A percentile compares a stretch with the other conserved stretches of the same genome.
These are phyloP conservation scores for Hyposoter dolosus DNA, from an alignment of 2,888 invertebrate species.

Conservation along the genomic window DNA sequence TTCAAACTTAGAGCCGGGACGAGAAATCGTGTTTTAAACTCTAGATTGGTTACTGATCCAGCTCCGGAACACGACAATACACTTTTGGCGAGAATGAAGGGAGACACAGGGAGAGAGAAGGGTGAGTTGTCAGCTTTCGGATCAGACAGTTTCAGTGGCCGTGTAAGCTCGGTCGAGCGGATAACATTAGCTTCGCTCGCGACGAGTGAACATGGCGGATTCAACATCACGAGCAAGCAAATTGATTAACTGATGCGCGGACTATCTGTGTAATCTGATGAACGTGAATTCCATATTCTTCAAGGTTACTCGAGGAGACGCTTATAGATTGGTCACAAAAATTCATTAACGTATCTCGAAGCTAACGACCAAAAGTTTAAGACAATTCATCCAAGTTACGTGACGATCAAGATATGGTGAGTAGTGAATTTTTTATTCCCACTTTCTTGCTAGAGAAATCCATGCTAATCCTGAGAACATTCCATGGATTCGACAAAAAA, in stretches of 20 bases:
- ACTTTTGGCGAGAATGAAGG: slow-evolving; percentile 75
- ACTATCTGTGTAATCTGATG: neutral
- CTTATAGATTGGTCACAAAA: neutral
- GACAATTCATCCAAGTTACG: slow-evolving; percentile 37
- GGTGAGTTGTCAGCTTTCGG: slow-evolving; percentile 58
- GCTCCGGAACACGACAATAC: slow-evolving; percentile 80
- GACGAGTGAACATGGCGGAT: slow-evolving; percentile 10
- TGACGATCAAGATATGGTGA: slow-evolving; percentile 14
- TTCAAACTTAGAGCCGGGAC: neutral
- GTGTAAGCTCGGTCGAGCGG: slow-evolving; percentile 45
- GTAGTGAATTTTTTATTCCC: slow-evolving; percentile 20
- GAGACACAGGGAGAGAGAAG: neutral
- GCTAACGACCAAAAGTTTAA: slow-evolving; percentile 23
- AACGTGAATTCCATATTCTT: neutral
- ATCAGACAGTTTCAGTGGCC: slow-evolving; percentile 47
- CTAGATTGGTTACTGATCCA: slow-evolving; percentile 79
- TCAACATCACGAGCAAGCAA: slow-evolving; percentile 5
- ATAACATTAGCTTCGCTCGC: slow-evolving; percentile 41
- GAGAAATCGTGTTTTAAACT: slow-evolving; percentile 76
- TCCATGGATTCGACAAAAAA: slow-evolving; percentile 63
- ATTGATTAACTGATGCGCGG: neutral
- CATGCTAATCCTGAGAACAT: slow-evolving; percentile 64
- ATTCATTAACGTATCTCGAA: slow-evolving; percentile 22
- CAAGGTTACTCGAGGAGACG: neutral
- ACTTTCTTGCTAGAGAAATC: slow-evolving; percentile 43